Evolutionary conservation across 2,888 invertebrate genomes (phyloP).

Genomic region (Zootermopsis nevadensis): DNA sequence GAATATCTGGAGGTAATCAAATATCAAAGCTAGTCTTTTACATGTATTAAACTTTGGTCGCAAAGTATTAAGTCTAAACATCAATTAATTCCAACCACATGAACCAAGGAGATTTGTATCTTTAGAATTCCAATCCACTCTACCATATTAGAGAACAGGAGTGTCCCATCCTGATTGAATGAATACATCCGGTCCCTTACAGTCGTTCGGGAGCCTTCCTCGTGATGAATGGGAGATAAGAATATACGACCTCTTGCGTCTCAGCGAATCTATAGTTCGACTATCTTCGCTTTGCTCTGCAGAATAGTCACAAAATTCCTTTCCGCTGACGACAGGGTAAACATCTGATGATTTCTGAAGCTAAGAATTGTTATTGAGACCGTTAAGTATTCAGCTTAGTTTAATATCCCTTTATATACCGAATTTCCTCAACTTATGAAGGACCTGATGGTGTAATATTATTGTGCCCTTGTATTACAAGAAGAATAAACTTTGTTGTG

Average conservation of each 20-base stretch:
- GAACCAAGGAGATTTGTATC: background rate
- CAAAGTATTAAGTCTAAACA: background rate
- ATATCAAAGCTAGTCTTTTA: too few relatives aligned
- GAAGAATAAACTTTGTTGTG: too few relatives aligned
- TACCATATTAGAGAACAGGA: background rate
- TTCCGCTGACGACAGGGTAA: too few relatives aligned
- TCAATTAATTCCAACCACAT: background rate
- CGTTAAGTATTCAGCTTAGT: too few relatives aligned
- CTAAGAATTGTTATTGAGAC: too few relatives aligned
- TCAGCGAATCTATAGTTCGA: background rate
- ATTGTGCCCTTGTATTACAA: too few relatives aligned
- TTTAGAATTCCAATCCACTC: background rate
- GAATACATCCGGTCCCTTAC: conserved; percentile 11
- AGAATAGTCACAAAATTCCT: too few relatives aligned
- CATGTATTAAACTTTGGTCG: background rate
- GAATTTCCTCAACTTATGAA: too few relatives aligned
- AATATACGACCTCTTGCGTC: background rate
- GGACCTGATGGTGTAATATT: too few relatives aligned
- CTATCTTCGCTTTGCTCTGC: background rate
- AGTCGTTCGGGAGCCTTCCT: background rate
- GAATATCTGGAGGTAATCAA: too few relatives aligned
- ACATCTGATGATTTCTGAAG: too few relatives aligned
- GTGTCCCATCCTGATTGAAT: conserved; percentile 25
- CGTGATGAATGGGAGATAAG: conserved; percentile 36
- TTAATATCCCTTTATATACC: too few relatives aligned